Evolutionary conservation across 2,797 vertebrate genomes (phyloP), one percentile per base, ranked within the genome.

Genomic region (Acanthurus tractus): DNA sequence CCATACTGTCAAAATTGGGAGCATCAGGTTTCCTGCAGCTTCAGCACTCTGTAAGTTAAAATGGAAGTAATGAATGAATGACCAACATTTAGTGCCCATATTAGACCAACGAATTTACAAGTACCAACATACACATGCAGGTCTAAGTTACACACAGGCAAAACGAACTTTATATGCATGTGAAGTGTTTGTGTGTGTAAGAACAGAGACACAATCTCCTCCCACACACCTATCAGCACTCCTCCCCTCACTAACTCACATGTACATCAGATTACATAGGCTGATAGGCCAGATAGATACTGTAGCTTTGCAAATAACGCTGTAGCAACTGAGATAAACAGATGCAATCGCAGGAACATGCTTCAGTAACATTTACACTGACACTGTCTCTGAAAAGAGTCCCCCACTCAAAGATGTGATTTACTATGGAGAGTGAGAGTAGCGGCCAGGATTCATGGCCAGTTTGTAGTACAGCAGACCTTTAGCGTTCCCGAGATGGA

Each of bases 401-500:
- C 46, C 7, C 38, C 11, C n/a, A 42, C 71, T 84, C 56, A 71
- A 40, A 73, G 13, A 38, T 62, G 44, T 15, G 76, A 70, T 74
- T 74, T 68, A 70, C 44, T 50, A 3, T 1, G 8, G 42, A 73
- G 42, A 52, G 15, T 50, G 34, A 44, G 52, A 40, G 22, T 8
- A 46, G 10, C 12, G 10, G 63, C 55, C 68, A 69, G 50, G 29
- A 53, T 71, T 56, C 48, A 55, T 13, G 49, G 50, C 38, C 70
- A 50, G 62, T 82, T 78, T 77, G 73, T 73, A 56, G 63, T 6
- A 22, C 68, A 78, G 76, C 68, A 77, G 49, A 83, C 64, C 62
- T 76, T 36, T 49, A 68, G 71, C 70, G 75, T 79, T 53, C 62
- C 65, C n/a, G 52, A 67, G 72, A 65, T 1, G 67, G 76, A 72